Evolutionary conservation across 2,888 invertebrate genomes (phyloP).

Genomic region (Atethmia centrago): DNA sequence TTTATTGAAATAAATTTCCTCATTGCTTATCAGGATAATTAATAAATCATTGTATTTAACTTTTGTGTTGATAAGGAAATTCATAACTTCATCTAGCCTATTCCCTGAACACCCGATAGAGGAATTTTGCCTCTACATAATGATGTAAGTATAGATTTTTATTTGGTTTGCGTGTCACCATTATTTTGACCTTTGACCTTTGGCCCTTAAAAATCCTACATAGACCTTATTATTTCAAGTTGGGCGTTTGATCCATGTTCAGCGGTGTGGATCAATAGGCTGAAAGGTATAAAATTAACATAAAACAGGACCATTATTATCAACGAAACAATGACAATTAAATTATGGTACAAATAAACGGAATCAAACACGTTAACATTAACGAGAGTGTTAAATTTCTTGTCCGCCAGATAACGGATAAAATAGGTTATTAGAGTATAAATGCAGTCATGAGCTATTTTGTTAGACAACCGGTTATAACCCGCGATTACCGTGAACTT

Average conservation of each 20-base stretch:
- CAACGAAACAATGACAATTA: not conserved
- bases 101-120: not conserved
- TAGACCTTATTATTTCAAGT: slow-evolving; percentile 18
- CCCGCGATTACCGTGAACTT: slow-evolving; percentile 56
- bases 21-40: not conserved
- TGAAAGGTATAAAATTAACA: not conserved
- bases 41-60: not conserved
- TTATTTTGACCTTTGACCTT: slow-evolving; percentile 17
- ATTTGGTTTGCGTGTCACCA: slow-evolving; percentile 1
- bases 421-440: slow-evolving; percentile 74
- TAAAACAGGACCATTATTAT: not conserved
- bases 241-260: not conserved
- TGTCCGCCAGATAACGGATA: slow-evolving; percentile 62
- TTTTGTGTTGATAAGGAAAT: not conserved
- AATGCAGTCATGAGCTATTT: slow-evolving; percentile 61
- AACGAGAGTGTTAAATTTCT: slow-evolving; percentile 60
- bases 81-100: not conserved
- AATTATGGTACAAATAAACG: slow-evolving; percentile 9
- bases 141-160: not conserved
- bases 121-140: not conserved
- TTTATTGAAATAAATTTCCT: slow-evolving; percentile 18
- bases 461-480: slow-evolving; percentile 53
- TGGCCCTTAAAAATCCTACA: slow-evolving; percentile 4
- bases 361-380: slow-evolving; percentile 46
- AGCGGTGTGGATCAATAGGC: not conserved